These are phyloP conservation scores for Carassius gibelio DNA, from an alignment of 2,113 vertebrate genomes.

Conservation along the genomic window DNA sequence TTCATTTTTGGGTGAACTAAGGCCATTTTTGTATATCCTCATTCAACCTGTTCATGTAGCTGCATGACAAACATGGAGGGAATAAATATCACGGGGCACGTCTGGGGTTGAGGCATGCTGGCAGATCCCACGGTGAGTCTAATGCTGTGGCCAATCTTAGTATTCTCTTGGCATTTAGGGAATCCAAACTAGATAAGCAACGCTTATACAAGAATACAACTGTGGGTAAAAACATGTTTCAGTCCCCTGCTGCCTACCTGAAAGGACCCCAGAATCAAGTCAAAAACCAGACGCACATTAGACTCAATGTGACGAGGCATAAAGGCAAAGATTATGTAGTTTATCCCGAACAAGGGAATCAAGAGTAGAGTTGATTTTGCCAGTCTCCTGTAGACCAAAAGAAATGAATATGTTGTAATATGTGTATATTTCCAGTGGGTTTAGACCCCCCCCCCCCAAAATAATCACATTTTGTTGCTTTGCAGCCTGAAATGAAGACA, in stretches of 20 bases:
- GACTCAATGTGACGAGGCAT: constrained; percentile 83
- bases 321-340: constrained; percentile 92
- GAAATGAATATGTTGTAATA: constrained; percentile 24
- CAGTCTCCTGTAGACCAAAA: constrained; percentile 80
- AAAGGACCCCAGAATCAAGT: constrained; percentile 91
- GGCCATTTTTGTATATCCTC: constrained; percentile 18
- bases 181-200: constrained; percentile 35
- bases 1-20: too few species aligned
- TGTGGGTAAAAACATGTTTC: neutral
- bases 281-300: constrained; percentile 85
- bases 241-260: constrained; percentile 78
- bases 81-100: constrained; percentile 22
- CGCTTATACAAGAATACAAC: neutral
- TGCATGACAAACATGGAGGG: constrained; percentile 22
- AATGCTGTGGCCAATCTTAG: constrained; percentile 25
- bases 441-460: too few species aligned
- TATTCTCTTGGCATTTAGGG: constrained; percentile 42
- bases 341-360: constrained; percentile 94
- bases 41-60: constrained; percentile 8
- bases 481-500: too few species aligned
- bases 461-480: too few species aligned
- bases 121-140: constrained; percentile 31
- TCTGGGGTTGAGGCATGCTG: neutral
- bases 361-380: constrained; percentile 93
- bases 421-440: neutral